Base-by-base conservation (phyloP, 64 coral and sea anemone genomes). In the Montipora efflorescens region DNA sequence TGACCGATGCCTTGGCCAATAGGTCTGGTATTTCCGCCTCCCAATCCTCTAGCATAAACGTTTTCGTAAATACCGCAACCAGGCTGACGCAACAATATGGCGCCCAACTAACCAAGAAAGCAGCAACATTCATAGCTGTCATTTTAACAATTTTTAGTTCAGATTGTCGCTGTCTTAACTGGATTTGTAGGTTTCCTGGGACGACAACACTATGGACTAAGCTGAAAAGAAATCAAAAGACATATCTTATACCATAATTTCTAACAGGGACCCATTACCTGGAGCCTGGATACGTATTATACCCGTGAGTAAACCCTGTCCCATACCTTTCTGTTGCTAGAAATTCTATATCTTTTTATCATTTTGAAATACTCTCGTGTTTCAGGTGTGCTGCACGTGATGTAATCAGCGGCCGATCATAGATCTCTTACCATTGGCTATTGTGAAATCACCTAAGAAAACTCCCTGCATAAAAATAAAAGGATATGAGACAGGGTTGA, bases 71-170 rank as follows among this genome's bases (percentile, higher is more conserved):
- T 15, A 89, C 68, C 6, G 91, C 91, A 19, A 23, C 55, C 9
- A 96, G 47, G 50, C 95, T 90, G 13, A 93, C 91, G n/a, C 55
- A 79, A 79, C 95, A 93, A 87, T 96, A 96, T 74, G 95, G 90
- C 71, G 90, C 82, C 95, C 95, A 96, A 69, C 95, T 96, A 12
- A 96, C 7, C 8, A 86, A 7, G 45, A 93, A 93, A 18, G 95
- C 84, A 1, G 49, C 3, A 5, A 96, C 25, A 10, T 86, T 73
- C 67, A 82, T 48, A 10, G 64, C 57, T 44, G 74, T 89, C 52
- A 96, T 93, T 20, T 85, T 78, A 19, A 71, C 52, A 59, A 84
- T 47, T 89, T 67, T 82, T 16, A 80, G 20, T 23, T 87, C 50
- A 2, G 91, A 84, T 2, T 44, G 20, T 12, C 87, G 72, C 15